A percentile compares a stretch with the other conserved stretches of the same genome.
Evolutionary conservation across 2,113 vertebrate genomes (phyloP).

Genomic region (Apus apus): DNA sequence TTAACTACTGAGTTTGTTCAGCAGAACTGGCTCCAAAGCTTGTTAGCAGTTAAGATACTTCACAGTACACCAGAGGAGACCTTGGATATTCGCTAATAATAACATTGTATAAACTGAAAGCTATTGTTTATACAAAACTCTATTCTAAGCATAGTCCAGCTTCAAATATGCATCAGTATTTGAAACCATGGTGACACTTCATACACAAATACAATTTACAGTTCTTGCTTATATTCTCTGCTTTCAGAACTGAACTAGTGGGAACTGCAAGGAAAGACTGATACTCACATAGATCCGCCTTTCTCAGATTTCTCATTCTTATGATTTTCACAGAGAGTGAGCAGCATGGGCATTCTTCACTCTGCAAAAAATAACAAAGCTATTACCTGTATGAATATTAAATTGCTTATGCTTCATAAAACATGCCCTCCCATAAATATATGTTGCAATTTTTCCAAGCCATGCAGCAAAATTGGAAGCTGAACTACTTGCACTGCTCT

Average conservation of each 20-base stretch:
- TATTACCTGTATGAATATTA: background rate
- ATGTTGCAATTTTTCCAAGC: background rate
- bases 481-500: background rate
- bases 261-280: background rate
- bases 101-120: background rate
- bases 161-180: background rate
- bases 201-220: background rate
- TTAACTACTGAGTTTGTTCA: background rate
- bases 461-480: background rate
- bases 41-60: background rate
- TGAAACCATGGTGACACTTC: background rate
- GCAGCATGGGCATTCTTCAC: constrained; percentile 46
- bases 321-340: constrained; percentile 50
- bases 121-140: background rate
- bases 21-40: background rate
- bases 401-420: background rate
- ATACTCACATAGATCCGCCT: constrained; percentile 58
- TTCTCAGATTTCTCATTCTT: constrained; percentile 62
- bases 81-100: background rate
- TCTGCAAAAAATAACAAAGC: background rate
- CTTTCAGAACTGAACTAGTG: background rate
- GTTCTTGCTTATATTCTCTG: background rate
- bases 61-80: background rate
- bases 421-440: fast-evolving
- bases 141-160: background rate